Conservation (phyloP, 2,888 invertebrate genomes). For the Melolontha melolontha region DNA sequence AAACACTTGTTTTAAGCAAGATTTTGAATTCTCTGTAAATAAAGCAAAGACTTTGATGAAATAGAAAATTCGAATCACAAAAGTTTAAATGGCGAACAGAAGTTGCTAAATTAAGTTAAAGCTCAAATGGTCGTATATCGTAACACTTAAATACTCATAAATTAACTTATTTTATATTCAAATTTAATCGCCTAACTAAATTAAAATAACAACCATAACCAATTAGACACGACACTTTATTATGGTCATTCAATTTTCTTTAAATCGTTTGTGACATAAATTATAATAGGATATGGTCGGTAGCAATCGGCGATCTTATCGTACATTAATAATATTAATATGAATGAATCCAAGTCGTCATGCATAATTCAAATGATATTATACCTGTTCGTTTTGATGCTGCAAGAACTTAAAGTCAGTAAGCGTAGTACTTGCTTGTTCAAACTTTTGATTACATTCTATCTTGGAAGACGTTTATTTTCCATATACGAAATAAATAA, state of each 20-base stretch:
- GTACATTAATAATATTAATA: conserved; percentile 24
- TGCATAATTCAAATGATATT: conserved; percentile 25
- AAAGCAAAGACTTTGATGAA: too few species aligned
- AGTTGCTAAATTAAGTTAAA: too few species aligned
- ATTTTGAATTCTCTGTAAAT: too few species aligned
- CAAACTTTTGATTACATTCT: conserved; percentile 7
- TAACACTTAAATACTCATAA: too few species aligned
- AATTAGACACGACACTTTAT: too few species aligned
- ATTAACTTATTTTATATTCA: too few species aligned
- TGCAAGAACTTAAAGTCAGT: neutral
- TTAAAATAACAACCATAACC: too few species aligned
- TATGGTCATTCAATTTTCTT: neutral
- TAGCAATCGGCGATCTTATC: conserved; percentile 4
- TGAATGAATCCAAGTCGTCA: conserved; percentile 14
- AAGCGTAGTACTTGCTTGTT: conserved; percentile 1
- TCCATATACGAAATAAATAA: neutral
- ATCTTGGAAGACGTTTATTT: neutral
- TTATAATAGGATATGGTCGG: neutral
- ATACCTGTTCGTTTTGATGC: conserved; percentile 10
- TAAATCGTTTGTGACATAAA: conserved; percentile 20
- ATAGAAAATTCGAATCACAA: too few species aligned
- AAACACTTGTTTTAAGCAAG: too few species aligned
- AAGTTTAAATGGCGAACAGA: too few species aligned
- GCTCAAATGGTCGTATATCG: too few species aligned
- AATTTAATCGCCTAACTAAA: too few species aligned